Evolutionary conservation across 2,797 vertebrate genomes (phyloP), one percentile per base, ranked within the genome.

Genomic region (Sparus aurata): DNA sequence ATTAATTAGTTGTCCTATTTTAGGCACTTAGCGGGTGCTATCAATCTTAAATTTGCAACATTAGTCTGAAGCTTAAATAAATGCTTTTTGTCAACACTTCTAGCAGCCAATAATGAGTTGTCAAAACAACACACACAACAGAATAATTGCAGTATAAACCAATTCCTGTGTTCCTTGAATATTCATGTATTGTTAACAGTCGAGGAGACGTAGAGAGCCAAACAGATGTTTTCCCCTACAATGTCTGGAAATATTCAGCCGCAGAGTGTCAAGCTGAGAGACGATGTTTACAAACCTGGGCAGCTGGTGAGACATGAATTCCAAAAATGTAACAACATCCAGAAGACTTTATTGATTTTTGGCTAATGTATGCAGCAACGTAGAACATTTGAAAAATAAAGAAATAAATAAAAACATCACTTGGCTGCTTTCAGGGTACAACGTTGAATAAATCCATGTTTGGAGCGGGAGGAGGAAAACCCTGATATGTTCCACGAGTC

Each of bases 291-390:
- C 80, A 63, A 80, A 87, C 85, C 88, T 73, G 87, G 60, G 60
- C 68, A 57, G 80, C 86, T 80, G 82, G 30, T 49, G 58, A 86
- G 65, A 83, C 87, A 66, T 18, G 54, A 47, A 80, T 66, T 45
- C 59, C 34, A 63, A 58, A 83, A 72, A 85, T 58, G 55, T 76
- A 85, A 86, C 80, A 85, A 68, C 79, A 77, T 84, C 81, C 77
- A 83, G 65, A 69, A 86, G 70, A 73, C 22, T 77, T 77, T 80
- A 88, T 89, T 85, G 88, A 87, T 89, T 88, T 71, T 69, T 69
- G 54, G 73, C 66, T 82, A 82, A 89, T 83, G 55, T 73, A 87
- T 67, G 82, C 86, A 65, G 77, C 73, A 79, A 61, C 80, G 80
- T 73, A 61, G 61, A 82, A 77, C 73, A 80, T 76, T 66, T 71